Conservation (phyloP, 2,113 vertebrate species). For the Chaetodon trifascialis region DNA sequence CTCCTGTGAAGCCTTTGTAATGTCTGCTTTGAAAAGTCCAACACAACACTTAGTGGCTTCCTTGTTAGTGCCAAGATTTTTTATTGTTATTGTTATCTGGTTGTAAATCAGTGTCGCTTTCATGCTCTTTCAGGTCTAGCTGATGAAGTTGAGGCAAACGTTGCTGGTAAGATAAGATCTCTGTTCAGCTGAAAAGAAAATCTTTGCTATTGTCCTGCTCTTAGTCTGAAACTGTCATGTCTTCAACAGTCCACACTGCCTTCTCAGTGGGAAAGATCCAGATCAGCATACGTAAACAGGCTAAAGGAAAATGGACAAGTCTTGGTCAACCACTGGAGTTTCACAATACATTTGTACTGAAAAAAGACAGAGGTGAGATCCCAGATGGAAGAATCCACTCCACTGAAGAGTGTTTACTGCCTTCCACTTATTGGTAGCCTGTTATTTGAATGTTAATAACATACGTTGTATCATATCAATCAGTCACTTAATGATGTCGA, state of each 20-base stretch:
- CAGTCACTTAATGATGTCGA: too few relatives aligned
- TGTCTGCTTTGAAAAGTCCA: too few relatives aligned
- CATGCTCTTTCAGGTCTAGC: conserved; percentile 84
- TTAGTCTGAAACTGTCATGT: neutral
- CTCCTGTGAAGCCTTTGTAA: too few relatives aligned
- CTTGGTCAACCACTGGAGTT: conserved; percentile 87
- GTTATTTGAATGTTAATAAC: neutral
- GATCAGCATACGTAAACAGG: conserved; percentile 87
- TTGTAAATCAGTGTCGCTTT: neutral
- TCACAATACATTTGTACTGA: conserved; percentile 87
- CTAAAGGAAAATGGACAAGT: conserved; percentile 84
- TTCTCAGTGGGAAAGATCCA: conserved; percentile 92
- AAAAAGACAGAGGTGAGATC: conserved; percentile 87
- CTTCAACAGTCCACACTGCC: conserved; percentile 84
- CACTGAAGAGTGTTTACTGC: neutral
- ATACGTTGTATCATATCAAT: neutral
- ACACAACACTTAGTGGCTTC: too few relatives aligned
- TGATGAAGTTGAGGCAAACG: conserved; percentile 85
- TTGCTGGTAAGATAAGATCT: conserved; percentile 84
- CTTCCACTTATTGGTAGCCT: neutral
- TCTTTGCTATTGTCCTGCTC: too few relatives aligned
- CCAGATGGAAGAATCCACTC: neutral
- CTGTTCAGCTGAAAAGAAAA: neutral
- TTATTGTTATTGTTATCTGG: neutral
- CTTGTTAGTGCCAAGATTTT: neutral